Evolutionary conservation across 1,140 invertebrate species (phyloP).

Genomic region (Megalonaias nervosa): DNA sequence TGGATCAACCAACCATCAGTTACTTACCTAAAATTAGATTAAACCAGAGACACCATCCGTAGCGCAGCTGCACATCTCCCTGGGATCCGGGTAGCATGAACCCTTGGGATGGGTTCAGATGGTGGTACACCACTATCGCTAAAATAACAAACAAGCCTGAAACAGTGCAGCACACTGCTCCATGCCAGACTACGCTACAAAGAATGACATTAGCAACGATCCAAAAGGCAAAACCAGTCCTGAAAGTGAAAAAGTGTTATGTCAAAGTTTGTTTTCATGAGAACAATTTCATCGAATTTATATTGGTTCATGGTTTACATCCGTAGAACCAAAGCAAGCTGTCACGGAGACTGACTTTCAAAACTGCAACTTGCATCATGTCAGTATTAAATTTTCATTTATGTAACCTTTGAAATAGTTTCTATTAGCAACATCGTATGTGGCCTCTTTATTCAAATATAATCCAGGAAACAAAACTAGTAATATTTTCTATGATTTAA

Average conservation of each 20-base stretch:
- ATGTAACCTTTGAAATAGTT: too few species aligned
- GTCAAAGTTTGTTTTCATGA: too few species aligned
- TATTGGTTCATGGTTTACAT: too few species aligned
- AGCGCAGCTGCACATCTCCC: slow-evolving; percentile 25
- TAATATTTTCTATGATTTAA: too few species aligned
- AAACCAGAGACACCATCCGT: slow-evolving; percentile 52
- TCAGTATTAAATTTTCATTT: too few species aligned
- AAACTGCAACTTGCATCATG: too few species aligned
- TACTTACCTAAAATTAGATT: slow-evolving; percentile 39
- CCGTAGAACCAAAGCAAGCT: too few species aligned
- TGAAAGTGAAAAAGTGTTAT: slow-evolving; percentile 2
- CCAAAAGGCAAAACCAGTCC: slow-evolving; percentile 44
- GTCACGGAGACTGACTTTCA: too few species aligned
- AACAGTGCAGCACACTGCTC: slow-evolving; percentile 23
- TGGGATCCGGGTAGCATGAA: slow-evolving; percentile 38
- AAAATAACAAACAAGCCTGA: slow-evolving; percentile 37
- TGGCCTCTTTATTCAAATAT: too few species aligned
- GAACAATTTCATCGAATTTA: too few species aligned
- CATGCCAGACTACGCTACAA: slow-evolving; percentile 39
- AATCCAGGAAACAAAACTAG: too few species aligned
- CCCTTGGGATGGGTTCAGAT: slow-evolving; percentile 13
- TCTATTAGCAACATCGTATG: too few species aligned
- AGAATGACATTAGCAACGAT: slow-evolving; percentile 34
- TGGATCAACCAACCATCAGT: not conserved
- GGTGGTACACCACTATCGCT: slow-evolving; percentile 32